Base-by-base conservation (phyloP, 2,888 invertebrate genomes). In the Sminthurides aquaticus region DNA sequence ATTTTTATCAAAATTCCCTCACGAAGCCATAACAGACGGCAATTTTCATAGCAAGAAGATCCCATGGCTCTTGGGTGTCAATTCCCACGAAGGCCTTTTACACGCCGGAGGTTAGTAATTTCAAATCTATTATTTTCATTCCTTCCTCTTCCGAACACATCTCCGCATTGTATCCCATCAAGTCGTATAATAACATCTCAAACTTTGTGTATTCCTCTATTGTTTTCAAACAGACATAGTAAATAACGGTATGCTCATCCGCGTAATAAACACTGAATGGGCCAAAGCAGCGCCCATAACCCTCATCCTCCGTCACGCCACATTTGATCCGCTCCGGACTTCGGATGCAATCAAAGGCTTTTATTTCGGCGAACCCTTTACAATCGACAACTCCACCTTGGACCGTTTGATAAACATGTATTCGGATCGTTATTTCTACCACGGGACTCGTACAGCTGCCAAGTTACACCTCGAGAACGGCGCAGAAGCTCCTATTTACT, bases 371-470 rank as follows among this genome's bases (percentile, higher is more conserved):
- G 60, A 62, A 2, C 20, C 8, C 29, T 27, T 27, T 22, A 18
- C 20, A 8, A 60, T 61, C 18, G 29, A 57, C 24, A n/a, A 2
- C 1, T 26, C 26, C 43, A 55, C 25, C 1, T 48, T 72, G 27
- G 64, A 62, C 3, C 60, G 66, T 34, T 43, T 72, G 11, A 72
- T 69, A 1, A 65, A 67, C 24, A 62, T 72, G 67, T 72, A 72
- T 54, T 72, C 72, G 1, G 72, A 72, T 60, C 60, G 72, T 8
- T 71, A 71, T 57, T 72, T 72, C 57, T 71, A 69, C 63, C 62
- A 68, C 57, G 69, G 69, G 18, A 56, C 69, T 18, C 71, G 71
- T 28, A 66, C 68, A n/a, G 61, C 71, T 0, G 72, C 60, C 0
- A 67, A 62, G 29, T 1, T 67, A n/a, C 71, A 71, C 64, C 58